Evolutionary conservation across 1,140 invertebrate species (phyloP), one percentile per base, ranked within the genome.

Genomic region (Maniola jurtina): DNA sequence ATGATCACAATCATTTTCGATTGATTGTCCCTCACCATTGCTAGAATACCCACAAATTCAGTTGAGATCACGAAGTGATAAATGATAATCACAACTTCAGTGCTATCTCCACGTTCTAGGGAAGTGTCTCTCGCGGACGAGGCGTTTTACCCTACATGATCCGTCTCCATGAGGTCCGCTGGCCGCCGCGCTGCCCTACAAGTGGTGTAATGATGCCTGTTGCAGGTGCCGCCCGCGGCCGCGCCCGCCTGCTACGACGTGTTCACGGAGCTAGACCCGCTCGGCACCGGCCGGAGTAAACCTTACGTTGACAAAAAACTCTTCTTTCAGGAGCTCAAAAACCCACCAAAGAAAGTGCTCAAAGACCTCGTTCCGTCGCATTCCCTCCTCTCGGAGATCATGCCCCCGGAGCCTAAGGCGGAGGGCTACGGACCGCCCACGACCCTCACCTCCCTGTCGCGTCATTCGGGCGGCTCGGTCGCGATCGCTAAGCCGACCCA

Each of bases 291-390:
- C 75, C 93, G 95, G 84, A 96, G 94, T 90, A 96, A 96, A 90
- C 97, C 97, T 52, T 98, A 97, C 91, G 94, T 98, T 76, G 97
- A 98, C 92, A 97, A 97, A 91, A 97, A 97, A 93, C 96, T 97
- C 86, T 98, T 98, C 91, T 98, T 98, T 92, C 96, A 97, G 92
- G 96, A 97, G 80, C 92, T 98, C 68, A 97, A 97, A 92, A 97
- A 97, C 91, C 96, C 96, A 68, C 96, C 96, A 60, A 97, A 97
- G 92, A 97, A 97, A 91, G 94, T 96, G 15, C 92, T 97, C 52
- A 97, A 97, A 92, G 96, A 97, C 86, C 91, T 97, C 76, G 94
- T 94, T 63, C 86, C 83, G 76, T 73, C 87, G 73, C 76, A 84
- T 63, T 62, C 75, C 66, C 76, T 88, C 59, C 72, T 90, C 67